These are phyloP conservation scores for Rhabdomys dilectus DNA, from an alignment of 2,113 vertebrate genomes.

Conservation along the genomic window DNA sequence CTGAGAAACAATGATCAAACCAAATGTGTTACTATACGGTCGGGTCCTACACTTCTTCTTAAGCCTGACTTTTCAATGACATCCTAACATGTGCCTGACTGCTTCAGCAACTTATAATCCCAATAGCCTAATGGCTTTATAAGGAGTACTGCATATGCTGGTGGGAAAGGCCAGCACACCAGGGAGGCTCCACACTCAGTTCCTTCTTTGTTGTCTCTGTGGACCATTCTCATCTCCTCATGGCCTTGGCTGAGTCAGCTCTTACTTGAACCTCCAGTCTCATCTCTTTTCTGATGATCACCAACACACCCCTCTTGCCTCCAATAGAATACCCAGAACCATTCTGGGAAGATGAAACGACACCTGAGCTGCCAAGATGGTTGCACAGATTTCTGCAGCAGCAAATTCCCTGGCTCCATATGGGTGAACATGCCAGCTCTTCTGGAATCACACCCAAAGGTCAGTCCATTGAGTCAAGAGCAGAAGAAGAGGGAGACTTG, in stretches of 20 bases:
- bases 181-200: not conserved
- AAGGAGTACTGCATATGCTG: not conserved
- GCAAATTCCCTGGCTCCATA: not conserved
- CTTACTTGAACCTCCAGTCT: not conserved
- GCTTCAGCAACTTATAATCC: not conserved
- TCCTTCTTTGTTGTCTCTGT: not conserved
- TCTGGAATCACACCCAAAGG: slow-evolving; percentile 49
- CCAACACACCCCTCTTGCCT: not conserved
- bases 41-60: not conserved
- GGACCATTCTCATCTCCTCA: not conserved
- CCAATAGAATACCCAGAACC: slow-evolving; percentile 25
- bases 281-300: not conserved
- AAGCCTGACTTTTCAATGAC: not conserved
- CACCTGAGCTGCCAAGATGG: not conserved
- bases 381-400: not conserved
- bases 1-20: not conserved
- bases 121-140: not conserved
- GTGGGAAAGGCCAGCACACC: not conserved
- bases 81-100: not conserved
- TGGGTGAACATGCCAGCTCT: not conserved
- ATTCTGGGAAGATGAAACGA: slow-evolving; percentile 43
- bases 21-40: not conserved
- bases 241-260: not conserved
- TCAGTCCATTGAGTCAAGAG: slow-evolving; percentile 32
- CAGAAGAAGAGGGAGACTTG: not conserved